A percentile compares a stretch with the other conserved stretches of the same genome.
These are phyloP conservation scores for Elysia crispata DNA, from an alignment of 2,888 invertebrate genomes.

Conservation along the genomic window DNA sequence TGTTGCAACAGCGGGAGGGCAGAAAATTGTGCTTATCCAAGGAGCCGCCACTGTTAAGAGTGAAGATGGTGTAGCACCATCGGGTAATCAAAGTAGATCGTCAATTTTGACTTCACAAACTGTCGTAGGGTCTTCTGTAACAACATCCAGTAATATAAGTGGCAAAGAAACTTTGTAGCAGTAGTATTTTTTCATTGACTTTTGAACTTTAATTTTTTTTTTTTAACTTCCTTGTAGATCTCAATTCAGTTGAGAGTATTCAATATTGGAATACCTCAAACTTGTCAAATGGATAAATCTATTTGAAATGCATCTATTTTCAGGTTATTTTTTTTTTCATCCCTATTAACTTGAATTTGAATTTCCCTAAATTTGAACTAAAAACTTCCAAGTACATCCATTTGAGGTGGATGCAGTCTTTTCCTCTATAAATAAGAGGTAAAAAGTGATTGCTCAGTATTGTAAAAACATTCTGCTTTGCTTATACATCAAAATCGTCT, in stretches of 20 bases:
- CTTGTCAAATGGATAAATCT: not conserved
- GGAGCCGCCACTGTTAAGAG: constrained; percentile 34
- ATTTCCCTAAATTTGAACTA: no score
- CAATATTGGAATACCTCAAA: not conserved
- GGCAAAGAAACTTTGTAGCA: constrained; percentile 45
- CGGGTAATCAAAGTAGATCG: constrained; percentile 1
- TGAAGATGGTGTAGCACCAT: not conserved
- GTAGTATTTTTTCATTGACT: not conserved
- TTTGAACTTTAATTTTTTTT: not conserved
- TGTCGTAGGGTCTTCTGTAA: not conserved
- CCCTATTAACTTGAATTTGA: no score
- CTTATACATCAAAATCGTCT: no score
- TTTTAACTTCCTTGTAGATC: not conserved
- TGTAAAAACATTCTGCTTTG: no score
- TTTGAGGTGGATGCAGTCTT: no score
- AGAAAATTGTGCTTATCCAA: constrained; percentile 54
- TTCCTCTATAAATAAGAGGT: no score
- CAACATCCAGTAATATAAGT: constrained; percentile 18
- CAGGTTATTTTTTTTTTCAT: not conserved
- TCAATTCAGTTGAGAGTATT: not conserved
- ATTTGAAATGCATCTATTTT: not conserved
- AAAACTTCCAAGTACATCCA: no score
- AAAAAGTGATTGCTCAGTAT: no score
- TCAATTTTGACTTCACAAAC: not conserved
- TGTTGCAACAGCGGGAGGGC: constrained; percentile 40